Percentiles rank a stretch among this genome's conserved stretches.
Evolutionary conservation across 2,888 invertebrate genomes (phyloP).

Genomic region (Aphodius sticticus): DNA sequence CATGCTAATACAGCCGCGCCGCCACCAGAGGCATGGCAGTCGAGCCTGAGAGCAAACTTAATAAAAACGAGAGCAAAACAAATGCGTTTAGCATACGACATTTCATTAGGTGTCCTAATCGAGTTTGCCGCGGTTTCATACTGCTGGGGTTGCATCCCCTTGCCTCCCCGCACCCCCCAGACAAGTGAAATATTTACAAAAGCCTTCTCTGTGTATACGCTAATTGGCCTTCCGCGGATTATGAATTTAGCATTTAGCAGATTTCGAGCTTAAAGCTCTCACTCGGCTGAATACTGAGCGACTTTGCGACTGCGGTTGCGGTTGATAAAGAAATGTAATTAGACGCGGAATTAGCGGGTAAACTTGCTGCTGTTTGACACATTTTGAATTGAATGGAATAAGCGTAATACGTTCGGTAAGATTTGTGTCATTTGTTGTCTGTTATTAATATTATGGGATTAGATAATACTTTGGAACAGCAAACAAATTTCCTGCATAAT

Average conservation of each 20-base stretch:
- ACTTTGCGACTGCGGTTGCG: not conserved
- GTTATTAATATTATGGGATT: too few species aligned
- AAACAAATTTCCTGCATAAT: too few species aligned
- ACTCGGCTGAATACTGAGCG: not conserved
- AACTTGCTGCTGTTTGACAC: not conserved
- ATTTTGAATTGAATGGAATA: too few species aligned
- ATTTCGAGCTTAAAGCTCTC: not conserved
- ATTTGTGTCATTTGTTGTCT: too few species aligned
- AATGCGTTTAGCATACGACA: slow-evolving; percentile 45
- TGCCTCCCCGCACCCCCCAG: not conserved
- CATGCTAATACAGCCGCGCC: slow-evolving; percentile 31
- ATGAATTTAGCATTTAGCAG: not conserved
- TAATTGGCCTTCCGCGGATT: not conserved
- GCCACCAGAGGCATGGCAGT: not conserved
- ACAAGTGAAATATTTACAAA: slow-evolving; percentile 13
- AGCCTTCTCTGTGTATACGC: not conserved
- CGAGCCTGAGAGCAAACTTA: slow-evolving; percentile 29
- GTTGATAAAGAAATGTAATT: not conserved
- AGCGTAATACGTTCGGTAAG: too few species aligned
- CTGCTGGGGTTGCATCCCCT: not conserved
- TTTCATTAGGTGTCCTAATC: slow-evolving; percentile 44
- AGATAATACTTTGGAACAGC: too few species aligned
- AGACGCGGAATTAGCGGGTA: not conserved
- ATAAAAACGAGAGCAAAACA: slow-evolving; percentile 44
- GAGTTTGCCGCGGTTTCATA: slow-evolving; percentile 34